phyloP scores from a whole-genome alignment of 2,888 invertebrate species.

The Coenonympha arcania region DNA sequence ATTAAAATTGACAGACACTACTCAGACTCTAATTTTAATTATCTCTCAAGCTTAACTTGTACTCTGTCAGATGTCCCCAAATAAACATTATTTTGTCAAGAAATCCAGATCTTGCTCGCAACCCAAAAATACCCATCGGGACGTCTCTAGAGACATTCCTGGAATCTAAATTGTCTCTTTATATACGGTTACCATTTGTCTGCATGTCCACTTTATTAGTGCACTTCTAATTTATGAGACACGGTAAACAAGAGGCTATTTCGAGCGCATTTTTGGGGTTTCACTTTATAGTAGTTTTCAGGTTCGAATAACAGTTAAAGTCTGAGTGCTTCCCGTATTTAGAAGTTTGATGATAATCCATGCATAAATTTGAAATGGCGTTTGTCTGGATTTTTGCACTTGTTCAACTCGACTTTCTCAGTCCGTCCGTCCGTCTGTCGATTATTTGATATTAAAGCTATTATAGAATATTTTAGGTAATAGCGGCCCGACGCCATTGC shows the following conservation, averaged over 20 bases:
- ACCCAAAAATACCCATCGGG: conserved; percentile 28
- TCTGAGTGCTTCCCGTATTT: not conserved
- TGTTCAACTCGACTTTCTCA: no score
- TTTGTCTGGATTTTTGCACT: no score
- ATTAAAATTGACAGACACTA: not conserved
- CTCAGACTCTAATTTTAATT: not conserved
- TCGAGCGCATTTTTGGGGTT: conserved; percentile 27
- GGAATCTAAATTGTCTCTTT: conserved; percentile 60
- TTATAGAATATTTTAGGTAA: no score
- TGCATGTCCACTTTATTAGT: conserved; percentile 59
- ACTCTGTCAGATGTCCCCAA: not conserved
- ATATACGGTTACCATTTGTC: conserved; percentile 53
- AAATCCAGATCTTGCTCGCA: conserved; percentile 10
- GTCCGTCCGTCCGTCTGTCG: no score
- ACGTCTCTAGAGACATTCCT: conserved; percentile 31
- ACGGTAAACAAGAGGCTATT: conserved; percentile 43
- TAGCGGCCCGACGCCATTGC: no score
- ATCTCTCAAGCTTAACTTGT: not conserved
- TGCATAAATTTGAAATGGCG: no score
- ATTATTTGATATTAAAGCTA: no score
- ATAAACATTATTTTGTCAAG: conserved; percentile 21
- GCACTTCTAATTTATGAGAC: conserved; percentile 50
- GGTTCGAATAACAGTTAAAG: not conserved
- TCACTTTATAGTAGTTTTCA: not conserved
- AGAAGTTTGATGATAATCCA: not conserved